These are phyloP conservation scores for Diachrysia chrysitis DNA, from an alignment of 2,888 invertebrate species.

Conservation along the genomic window DNA sequence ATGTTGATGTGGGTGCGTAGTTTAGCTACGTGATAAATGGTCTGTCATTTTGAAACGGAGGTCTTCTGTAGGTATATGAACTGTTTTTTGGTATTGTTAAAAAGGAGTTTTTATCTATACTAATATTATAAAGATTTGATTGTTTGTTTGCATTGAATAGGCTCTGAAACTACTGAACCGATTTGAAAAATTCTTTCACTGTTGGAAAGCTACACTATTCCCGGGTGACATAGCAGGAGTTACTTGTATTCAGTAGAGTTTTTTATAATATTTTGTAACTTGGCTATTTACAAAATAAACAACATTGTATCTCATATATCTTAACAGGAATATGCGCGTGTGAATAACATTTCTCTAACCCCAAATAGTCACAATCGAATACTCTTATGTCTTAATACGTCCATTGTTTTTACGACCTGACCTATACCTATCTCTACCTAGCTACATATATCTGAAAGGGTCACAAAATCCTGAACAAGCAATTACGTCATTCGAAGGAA, in stretches of 20 bases:
- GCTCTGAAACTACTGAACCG: no score
- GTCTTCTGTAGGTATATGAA: conserved; percentile 5
- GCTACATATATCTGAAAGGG: neutral
- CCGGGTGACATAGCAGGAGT: no score
- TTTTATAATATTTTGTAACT: no score
- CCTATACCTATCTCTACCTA: neutral
- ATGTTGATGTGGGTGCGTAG: conserved; percentile 15
- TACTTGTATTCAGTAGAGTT: no score
- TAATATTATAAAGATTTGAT: no score
- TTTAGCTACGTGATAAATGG: conserved; percentile 25
- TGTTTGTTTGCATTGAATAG: no score
- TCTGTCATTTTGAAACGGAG: neutral
- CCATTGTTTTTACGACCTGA: neutral
- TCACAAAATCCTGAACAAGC: neutral
- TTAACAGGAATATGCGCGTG: neutral
- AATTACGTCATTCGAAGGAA: conserved; percentile 1
- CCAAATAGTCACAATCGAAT: conserved; percentile 1
- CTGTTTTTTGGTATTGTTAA: neutral
- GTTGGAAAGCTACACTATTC: no score
- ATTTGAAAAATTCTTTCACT: no score
- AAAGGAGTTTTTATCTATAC: neutral
- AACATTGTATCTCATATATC: no score
- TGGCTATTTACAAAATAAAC: no score
- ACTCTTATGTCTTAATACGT: neutral
- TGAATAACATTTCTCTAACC: neutral